Evolutionary conservation across 1,140 invertebrate species (phyloP), one percentile per base, ranked within the genome.

Genomic region (Protaetia brevitarsis): DNA sequence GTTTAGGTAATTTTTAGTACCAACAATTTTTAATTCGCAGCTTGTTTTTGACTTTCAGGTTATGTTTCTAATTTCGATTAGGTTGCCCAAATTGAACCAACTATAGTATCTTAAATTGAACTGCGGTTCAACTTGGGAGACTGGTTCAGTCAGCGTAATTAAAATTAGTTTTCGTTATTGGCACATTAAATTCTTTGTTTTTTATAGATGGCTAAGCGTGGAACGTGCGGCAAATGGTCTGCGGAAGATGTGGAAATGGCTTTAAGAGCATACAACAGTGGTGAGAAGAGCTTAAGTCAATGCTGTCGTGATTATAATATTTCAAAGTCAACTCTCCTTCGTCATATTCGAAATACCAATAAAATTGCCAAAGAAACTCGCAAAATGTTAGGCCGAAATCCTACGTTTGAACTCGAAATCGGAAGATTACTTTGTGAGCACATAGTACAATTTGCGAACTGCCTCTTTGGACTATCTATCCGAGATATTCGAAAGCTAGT

Each of bases 401-500:
- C 45, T 11, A 56, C 45, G 21, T 56, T 56, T 26, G 45, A 56
- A 10, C 16, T 13, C 10, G 45, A 56, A 56, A 56, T 56, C 45
- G 45, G 21, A 56, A 56, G 21, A 11, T 56, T 56, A 56, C 23
- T 56, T 19, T 56, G 45, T 56, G 45, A 56, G 10, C 1, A 16
- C 21, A 56, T 56, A 56, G 16, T 56, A 26, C 16, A 56, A 16
- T 56, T 56, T 56, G 8, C 16, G 16, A 26, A 56, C 10, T 26
- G 23, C 23, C 16, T 69, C 26, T 72, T 64, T 69, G 67, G 60
- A 10, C 36, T 71, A 23, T 66, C 67, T 19, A 62, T 66, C 41
- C 23, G 16, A 23, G 70, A 68, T 51, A 58, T 73, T 19, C 31
- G 69, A 56, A 67, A 67, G 41, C 62, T 75, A 10, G 72, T 71